These are phyloP conservation scores for Chaenocephalus aceratus DNA, from an alignment of 2,113 vertebrate genomes.

Conservation along the genomic window DNA sequence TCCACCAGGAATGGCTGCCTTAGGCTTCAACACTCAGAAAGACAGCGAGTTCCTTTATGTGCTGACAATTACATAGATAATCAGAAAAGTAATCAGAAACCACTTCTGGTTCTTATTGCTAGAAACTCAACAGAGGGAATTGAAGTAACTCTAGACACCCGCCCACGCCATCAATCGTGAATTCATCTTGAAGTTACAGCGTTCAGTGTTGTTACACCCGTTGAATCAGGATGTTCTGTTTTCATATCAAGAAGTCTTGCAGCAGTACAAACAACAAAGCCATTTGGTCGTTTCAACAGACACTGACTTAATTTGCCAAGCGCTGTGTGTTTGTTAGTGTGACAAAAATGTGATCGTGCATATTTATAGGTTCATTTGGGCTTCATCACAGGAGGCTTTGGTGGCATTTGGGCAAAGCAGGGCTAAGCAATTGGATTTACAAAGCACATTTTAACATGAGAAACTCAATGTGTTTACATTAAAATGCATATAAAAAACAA, in stretches of 20 bases:
- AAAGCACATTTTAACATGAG: not conserved
- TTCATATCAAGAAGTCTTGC: slow-evolving; percentile 3
- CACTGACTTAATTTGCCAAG: slow-evolving; percentile 15
- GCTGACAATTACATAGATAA: not conserved
- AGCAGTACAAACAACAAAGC: slow-evolving; percentile 13
- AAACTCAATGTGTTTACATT: not conserved
- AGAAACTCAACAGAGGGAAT: not conserved
- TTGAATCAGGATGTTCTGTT: not conserved
- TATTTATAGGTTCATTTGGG: slow-evolving; percentile 53
- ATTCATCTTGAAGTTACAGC: not conserved
- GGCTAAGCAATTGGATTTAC: not conserved
- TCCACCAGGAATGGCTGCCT: not conserved
- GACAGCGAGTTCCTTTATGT: not conserved
- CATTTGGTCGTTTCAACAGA: slow-evolving; percentile 29
- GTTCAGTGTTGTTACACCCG: not conserved
- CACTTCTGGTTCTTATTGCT: not conserved
- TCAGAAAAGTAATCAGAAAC: slow-evolving; percentile 13
- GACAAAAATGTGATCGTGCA: slow-evolving; percentile 25
- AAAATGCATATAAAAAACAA: slow-evolving; percentile 2
- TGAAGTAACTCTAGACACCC: not conserved
- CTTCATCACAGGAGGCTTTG: slow-evolving; percentile 24
- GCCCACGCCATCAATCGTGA: not conserved
- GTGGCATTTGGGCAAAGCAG: slow-evolving; percentile 9
- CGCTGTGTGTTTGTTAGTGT: not conserved
- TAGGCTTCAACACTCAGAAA: slow-evolving; percentile 6